These are phyloP conservation scores for Ancistrus triradiatus DNA, from an alignment of 2,113 vertebrate species.

Conservation along the genomic window DNA sequence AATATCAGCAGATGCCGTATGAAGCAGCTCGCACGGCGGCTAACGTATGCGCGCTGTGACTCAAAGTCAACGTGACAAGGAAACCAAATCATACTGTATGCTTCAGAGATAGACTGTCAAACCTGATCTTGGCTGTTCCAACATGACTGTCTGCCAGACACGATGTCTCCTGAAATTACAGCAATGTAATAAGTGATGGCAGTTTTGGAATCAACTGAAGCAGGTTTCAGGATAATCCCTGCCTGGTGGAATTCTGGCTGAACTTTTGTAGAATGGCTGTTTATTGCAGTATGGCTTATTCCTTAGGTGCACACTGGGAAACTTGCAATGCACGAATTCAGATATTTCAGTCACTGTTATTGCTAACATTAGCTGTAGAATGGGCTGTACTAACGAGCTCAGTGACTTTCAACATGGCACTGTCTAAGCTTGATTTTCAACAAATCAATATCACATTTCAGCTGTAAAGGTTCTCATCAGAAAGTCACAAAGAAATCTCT, in stretches of 20 bases:
- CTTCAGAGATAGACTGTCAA: slow-evolving; percentile 29
- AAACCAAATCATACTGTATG: slow-evolving; percentile 39
- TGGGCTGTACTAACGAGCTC: no score
- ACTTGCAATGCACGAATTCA: no score
- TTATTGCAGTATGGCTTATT: not conserved
- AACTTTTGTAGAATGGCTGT: not conserved
- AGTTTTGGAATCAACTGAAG: slow-evolving; percentile 30
- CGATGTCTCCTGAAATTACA: slow-evolving; percentile 24
- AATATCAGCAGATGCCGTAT: slow-evolving; percentile 40
- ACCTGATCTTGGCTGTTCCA: slow-evolving; percentile 35
- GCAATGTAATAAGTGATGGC: slow-evolving; percentile 26
- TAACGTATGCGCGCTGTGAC: slow-evolving; percentile 36
- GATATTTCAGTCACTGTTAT: no score
- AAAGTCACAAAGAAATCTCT: no score
- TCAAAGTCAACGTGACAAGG: slow-evolving; percentile 42
- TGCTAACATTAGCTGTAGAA: no score
- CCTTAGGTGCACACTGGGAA: no score
- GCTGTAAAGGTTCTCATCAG: not conserved
- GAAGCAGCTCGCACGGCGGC: slow-evolving; percentile 26
- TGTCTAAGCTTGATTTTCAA: no score
- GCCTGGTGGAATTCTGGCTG: not conserved
- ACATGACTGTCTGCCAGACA: slow-evolving; percentile 33
- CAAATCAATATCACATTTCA: no score
- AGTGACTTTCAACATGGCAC: no score
- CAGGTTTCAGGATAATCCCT: not conserved